A percentile compares a stretch with the other conserved stretches of the same genome.
phyloP scores from a whole-genome alignment of 2,113 vertebrate genomes.

The Dasyurus viverrinus region DNA sequence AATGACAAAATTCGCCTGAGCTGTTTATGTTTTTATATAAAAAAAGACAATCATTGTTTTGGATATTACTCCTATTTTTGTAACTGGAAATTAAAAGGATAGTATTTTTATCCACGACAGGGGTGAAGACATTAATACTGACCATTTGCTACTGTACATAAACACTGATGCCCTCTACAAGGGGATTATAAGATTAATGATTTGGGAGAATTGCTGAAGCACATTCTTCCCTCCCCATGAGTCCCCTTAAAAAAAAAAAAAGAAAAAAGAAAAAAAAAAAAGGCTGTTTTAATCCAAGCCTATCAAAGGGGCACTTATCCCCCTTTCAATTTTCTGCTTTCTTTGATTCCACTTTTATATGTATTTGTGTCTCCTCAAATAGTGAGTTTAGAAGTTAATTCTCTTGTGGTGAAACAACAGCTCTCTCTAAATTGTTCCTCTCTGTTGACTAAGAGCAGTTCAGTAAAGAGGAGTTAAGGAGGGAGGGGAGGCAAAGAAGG shows the following conservation, averaged over 20 bases:
- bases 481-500: constrained; percentile 33
- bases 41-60: constrained; percentile 96
- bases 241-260: constrained; percentile 69
- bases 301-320: constrained; percentile 77
- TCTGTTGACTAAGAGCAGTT: constrained; percentile 66
- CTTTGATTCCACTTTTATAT: constrained; percentile 79
- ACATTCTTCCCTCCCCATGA: constrained; percentile 88
- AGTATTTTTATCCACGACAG: constrained; percentile 98
- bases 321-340: constrained; percentile 78
- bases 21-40: constrained; percentile 97
- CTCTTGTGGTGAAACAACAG: constrained; percentile 78
- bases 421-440: constrained; percentile 82
- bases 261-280: background rate
- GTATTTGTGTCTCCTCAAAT: constrained; percentile 77
- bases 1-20: constrained; percentile 88
- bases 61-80: constrained; percentile 98
- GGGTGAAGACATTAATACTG: constrained; percentile 94
- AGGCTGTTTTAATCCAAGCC: constrained; percentile 84
- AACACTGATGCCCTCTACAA: constrained; percentile 91
- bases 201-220: constrained; percentile 90
- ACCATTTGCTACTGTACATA: constrained; percentile 94
- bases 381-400: constrained; percentile 79
- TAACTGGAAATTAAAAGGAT: constrained; percentile 94
- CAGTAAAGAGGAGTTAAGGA: constrained; percentile 42
- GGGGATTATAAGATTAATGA: constrained; percentile 89